Base-by-base conservation (phyloP, 2,888 invertebrate genomes). In the Synergus japonicus region DNA sequence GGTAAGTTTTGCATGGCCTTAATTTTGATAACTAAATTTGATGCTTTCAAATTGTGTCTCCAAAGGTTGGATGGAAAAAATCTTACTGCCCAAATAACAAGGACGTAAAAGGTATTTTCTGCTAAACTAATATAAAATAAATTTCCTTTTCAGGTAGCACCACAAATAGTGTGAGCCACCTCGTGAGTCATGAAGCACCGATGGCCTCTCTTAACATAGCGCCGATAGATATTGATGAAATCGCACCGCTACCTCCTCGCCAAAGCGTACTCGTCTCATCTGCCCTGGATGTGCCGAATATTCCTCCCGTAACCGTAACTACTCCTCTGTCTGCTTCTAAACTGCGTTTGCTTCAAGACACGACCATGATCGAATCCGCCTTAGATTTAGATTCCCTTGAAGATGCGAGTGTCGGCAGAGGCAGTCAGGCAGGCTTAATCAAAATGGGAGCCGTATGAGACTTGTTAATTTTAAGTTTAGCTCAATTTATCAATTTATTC, bases 331-430 rank as follows among this genome's bases (percentile, higher is more conserved):
- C 88, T 87, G 96, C 96, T 81, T 96, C 96, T 91, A 94, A 96
- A 84, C 93, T 97, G 91, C 94, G 96, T 87, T 93, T 97, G 88
- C 94, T 97, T 88, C 97, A 96, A 91, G 97, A 97, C 93, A 97
- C 97, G 80, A 97, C 97, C 77, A 97, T 97, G 97, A 97, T 97
- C 89, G 97, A 97, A 92, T 97, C 97, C 79, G 97, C 97, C 79
- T 93, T 97, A 85, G 97, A 97, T 94, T 94, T 97, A 89, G 97
- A 97, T 93, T 97, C 97, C 87, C 93, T 97, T 86, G 97, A 97
- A 89, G 96, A 96, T 84, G 94, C 95, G 54, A 95, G 95, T 88
- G 93, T 95, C 85, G 95, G 95, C 82, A 94, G 95, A 83, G 95
- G 94, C 86, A 95, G 95, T 87, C 95, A 95, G 88, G 94, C 94